Base-by-base conservation (phyloP, 2,888 invertebrate genomes). In the Philopedon plagiatum region DNA sequence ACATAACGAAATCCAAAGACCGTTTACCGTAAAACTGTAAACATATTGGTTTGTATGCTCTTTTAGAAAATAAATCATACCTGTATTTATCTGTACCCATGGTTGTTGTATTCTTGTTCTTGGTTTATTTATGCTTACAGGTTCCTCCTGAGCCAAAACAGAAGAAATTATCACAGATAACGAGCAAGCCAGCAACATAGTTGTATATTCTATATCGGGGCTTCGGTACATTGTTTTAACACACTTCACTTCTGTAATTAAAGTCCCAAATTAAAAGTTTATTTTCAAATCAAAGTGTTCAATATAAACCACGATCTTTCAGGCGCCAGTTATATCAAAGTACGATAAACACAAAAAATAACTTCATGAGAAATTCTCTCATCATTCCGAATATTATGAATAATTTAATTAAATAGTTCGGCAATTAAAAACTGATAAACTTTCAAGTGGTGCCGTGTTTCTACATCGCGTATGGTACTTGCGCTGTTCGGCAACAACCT, bases 121-220 rank as follows among this genome's bases (percentile, higher is more conserved):
- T n/a, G 81, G 79, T 64, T 76, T 80, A 73, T 81, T 82, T 39
- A 81, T 78, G 26, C 77, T 81, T 41, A 80, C 75, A 26, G 78
- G 57, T 64, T 78, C 76, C 62, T 78, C 79, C 73, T 57, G 37
- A 41, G 75, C 77, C 61, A 70, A 72, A 56, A 70, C 71, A 8
- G 76, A 51, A 11, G 75, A 65, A 76, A 76, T 71, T 57, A 76
- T 72, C 73, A 76, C 73, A 64, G 70, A 75, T 46, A 75, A 58
- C 49, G 51, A 71, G 67, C 19, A 71, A 29, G 63, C 69, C 34
- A 71, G 5, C 23, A 73, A 56, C 62, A 76, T 75, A 74, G 74
- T 70, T 73, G 75, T 70, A 56, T n/a, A 51, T 54, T 60, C 54
- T 74, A 54, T 54, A 9, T 54, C 29, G 2, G 29, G 1, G 19